phyloP scores from a whole-genome alignment of 2,797 vertebrate species.

The Mormyrus proboscirostris region DNA sequence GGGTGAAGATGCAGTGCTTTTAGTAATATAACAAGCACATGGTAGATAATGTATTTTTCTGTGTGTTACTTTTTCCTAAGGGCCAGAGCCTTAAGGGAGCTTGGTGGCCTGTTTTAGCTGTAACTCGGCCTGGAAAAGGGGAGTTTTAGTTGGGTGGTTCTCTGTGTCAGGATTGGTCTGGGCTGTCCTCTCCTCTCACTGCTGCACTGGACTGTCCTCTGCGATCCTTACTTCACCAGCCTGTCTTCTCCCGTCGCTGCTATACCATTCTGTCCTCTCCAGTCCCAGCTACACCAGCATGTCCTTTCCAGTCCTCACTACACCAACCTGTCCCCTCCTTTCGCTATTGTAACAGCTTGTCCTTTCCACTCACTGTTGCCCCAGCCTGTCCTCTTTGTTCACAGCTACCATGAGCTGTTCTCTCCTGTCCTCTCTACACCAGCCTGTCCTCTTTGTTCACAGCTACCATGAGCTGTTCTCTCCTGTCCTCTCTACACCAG shows the following conservation, averaged over 20 bases:
- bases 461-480: neutral
- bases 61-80: slow-evolving; percentile 9
- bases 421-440: neutral
- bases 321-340: neutral
- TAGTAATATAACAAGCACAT: neutral
- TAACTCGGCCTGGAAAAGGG: neutral
- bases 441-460: neutral
- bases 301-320: neutral
- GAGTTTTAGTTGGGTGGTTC: neutral
- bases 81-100: neutral
- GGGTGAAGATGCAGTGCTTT: neutral
- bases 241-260: no score
- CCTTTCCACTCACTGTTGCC: no score
- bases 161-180: neutral
- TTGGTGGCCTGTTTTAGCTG: slow-evolving; percentile 4
- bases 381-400: neutral
- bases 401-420: no score
- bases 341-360: no score
- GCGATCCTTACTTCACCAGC: no score
- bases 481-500: neutral
- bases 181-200: neutral
- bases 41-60: neutral
- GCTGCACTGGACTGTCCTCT: neutral
- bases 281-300: neutral
- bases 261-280: neutral